These are phyloP conservation scores for Gastrophryne carolinensis DNA, from an alignment of 2,797 vertebrate genomes.

Conservation along the genomic window DNA sequence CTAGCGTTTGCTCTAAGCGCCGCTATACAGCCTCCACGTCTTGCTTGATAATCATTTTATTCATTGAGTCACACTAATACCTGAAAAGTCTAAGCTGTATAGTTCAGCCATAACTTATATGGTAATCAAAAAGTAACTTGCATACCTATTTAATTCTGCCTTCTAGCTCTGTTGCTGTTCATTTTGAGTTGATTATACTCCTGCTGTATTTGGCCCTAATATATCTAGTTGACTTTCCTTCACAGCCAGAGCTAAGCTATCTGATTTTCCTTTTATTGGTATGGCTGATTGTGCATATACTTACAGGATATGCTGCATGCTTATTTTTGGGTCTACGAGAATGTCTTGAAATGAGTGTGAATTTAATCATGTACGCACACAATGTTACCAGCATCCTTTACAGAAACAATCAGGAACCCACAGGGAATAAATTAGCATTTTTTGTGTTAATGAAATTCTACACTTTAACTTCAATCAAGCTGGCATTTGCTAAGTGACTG, in stretches of 20 bases:
- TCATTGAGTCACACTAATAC: neutral
- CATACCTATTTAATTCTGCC: neutral
- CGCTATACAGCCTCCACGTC: too few relatives aligned
- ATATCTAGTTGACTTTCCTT: constrained; percentile 14
- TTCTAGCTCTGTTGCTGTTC: constrained; percentile 1
- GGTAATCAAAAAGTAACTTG: neutral
- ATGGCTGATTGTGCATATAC: constrained; percentile 42
- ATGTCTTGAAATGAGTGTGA: constrained; percentile 24
- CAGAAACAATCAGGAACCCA: constrained; percentile 38
- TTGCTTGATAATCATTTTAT: too few relatives aligned
- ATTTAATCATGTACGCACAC: constrained; percentile 32
- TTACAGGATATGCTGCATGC: constrained; percentile 31
- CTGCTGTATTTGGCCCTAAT: constrained; percentile 13
- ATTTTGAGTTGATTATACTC: constrained; percentile 30
- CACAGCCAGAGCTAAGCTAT: constrained; percentile 17
- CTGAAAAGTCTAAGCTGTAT: neutral
- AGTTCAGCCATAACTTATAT: neutral
- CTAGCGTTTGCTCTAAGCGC: too few relatives aligned
- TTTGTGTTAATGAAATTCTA: constrained; percentile 46
- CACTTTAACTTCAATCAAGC: constrained; percentile 32
- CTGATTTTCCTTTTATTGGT: constrained; percentile 25
- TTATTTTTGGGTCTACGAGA: constrained; percentile 20
- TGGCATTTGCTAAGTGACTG: constrained; percentile 40
- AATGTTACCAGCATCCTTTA: constrained; percentile 39
- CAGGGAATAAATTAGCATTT: constrained; percentile 49